Evolutionary conservation across 1,140 invertebrate genomes (phyloP).

Genomic region (Drosophila ambigua): DNA sequence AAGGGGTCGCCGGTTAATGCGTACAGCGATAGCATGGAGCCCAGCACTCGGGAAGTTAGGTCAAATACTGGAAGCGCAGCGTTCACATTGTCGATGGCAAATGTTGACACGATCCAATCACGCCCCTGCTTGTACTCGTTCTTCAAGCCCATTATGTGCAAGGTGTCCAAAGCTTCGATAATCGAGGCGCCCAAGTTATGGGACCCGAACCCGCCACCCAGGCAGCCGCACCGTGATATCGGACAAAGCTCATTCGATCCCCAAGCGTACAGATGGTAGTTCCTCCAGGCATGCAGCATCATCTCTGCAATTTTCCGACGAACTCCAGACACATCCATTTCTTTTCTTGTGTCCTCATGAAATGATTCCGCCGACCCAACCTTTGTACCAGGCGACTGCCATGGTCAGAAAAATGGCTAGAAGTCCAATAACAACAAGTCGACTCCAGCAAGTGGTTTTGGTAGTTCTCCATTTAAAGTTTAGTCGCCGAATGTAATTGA

Average conservation of each 20-base stretch:
- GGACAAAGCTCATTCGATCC: constrained; percentile 98
- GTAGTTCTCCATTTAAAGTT: constrained; percentile 17
- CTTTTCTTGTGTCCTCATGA: background rate
- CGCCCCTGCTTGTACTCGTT: constrained; percentile 96
- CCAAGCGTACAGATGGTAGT: constrained; percentile 97
- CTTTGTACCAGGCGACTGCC: background rate
- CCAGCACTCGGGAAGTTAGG: constrained; percentile 98
- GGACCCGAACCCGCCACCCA: constrained; percentile 95
- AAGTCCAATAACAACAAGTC: constrained; percentile 1
- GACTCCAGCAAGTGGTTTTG: background rate
- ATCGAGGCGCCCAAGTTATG: constrained; percentile 96
- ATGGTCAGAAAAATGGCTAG: background rate
- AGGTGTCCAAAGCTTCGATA: constrained; percentile 97
- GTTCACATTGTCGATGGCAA: constrained; percentile 92
- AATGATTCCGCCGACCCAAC: too few species aligned
- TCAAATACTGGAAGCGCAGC: constrained; percentile 98
- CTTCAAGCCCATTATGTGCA: constrained; percentile 97
- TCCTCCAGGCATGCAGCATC: constrained; percentile 97
- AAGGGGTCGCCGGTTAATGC: constrained; percentile 97
- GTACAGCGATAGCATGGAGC: constrained; percentile 95
- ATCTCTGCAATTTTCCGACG: constrained; percentile 86
- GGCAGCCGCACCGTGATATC: constrained; percentile 93
- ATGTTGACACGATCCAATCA: constrained; percentile 94
- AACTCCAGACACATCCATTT: background rate
- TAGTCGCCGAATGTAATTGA: constrained; percentile 3